Evolutionary conservation across 2,113 vertebrate species (phyloP).

Genomic region (Ceyx margarethae): DNA sequence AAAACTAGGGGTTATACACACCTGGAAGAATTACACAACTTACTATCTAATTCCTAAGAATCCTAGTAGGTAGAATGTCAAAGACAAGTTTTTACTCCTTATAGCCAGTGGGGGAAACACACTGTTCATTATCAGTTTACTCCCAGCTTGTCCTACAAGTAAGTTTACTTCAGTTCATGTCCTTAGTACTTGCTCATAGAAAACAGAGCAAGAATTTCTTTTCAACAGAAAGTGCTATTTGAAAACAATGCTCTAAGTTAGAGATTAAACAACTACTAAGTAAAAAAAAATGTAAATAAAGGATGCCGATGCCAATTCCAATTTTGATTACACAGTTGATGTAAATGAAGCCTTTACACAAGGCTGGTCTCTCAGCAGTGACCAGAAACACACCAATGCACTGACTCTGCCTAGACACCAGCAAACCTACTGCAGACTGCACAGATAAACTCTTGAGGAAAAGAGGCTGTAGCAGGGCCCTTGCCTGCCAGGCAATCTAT

Average conservation of each 20-base stretch:
- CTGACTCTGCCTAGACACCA: background rate
- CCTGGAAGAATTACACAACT: background rate
- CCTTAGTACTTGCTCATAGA: background rate
- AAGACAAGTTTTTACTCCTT: background rate
- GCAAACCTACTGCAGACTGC: background rate
- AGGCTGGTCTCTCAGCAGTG: background rate
- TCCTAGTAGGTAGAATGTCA: background rate
- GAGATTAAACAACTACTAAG: background rate
- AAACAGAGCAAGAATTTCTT: background rate
- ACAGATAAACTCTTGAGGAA: background rate
- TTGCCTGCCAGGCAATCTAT: background rate
- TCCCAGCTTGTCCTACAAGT: background rate
- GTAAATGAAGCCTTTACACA: rapidly evolving
- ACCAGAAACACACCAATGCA: background rate
- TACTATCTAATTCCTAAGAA: background rate
- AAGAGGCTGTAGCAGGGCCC: background rate
- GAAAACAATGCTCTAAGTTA: background rate
- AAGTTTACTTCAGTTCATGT: background rate
- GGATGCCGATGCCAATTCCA: background rate
- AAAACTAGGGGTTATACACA: background rate
- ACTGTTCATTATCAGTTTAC: background rate
- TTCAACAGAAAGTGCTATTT: background rate
- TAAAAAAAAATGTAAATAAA: background rate
- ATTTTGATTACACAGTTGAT: background rate
- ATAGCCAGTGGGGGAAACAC: background rate